These are phyloP conservation scores for Sminthurinus signatus DNA, from an alignment of 1,140 invertebrate genomes.

Conservation along the genomic window DNA sequence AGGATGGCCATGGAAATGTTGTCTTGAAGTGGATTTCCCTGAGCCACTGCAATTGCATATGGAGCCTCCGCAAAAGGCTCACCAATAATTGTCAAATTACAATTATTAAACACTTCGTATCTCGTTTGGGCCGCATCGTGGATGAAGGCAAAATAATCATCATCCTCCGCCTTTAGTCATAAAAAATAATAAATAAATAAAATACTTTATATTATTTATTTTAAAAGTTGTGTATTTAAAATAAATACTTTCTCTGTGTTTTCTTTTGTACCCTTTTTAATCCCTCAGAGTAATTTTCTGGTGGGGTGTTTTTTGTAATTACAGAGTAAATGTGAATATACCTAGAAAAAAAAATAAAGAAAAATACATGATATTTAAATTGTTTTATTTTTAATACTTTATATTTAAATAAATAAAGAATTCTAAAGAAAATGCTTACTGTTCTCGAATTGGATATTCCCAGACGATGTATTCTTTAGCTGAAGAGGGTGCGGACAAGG, in stretches of 20 bases:
- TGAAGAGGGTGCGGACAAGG: conserved; percentile 54
- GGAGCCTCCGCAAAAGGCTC: conserved; percentile 71
- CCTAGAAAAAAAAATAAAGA: too few species aligned
- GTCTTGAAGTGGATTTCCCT: conserved; percentile 73
- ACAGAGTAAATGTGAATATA: conserved; percentile 79
- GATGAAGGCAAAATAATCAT: conserved; percentile 81
- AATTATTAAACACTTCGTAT: conserved; percentile 73
- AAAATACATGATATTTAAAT: too few species aligned
- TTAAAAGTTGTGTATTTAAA: too few species aligned
- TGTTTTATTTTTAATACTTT: conserved; percentile 52
- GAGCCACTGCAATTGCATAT: conserved; percentile 78
- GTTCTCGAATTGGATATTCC: conserved; percentile 87
- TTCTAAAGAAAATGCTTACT: too few species aligned
- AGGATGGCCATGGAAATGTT: conserved; percentile 62
- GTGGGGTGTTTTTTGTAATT: conserved; percentile 68
- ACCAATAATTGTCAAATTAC: conserved; percentile 77
- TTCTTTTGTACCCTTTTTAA: conserved; percentile 56
- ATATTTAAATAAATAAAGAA: background rate
- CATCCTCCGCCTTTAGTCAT: conserved; percentile 48
- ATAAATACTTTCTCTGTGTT: too few species aligned
- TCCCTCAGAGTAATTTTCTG: conserved; percentile 60
- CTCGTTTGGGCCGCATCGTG: conserved; percentile 78
- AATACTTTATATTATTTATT: conserved; percentile 3
- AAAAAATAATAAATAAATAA: conserved; percentile 11
- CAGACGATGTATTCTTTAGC: conserved; percentile 76